Conservation (phyloP, 2,888 invertebrate genomes). For the Agrilus biguttatus region DNA sequence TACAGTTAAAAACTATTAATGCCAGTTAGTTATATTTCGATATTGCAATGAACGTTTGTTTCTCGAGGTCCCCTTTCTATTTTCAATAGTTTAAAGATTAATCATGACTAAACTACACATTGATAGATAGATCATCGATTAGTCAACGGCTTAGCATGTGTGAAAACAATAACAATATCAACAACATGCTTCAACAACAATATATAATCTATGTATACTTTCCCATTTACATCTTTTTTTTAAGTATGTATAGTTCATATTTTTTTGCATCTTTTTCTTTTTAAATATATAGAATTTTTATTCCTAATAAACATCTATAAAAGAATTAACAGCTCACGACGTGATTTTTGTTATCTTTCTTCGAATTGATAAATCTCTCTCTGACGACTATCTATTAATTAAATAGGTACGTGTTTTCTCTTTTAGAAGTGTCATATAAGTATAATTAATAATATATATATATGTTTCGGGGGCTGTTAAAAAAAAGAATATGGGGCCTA, state of each 20-base stretch:
- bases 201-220: constrained; percentile 23
- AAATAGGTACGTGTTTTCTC: no score
- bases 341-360: neutral
- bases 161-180: constrained; percentile 34
- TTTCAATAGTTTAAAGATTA: constrained; percentile 2
- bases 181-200: constrained; percentile 35
- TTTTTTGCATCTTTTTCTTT: constrained; percentile 16
- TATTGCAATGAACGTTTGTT: no score
- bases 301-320: constrained; percentile 10
- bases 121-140: constrained; percentile 13
- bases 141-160: constrained; percentile 20
- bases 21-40: no score
- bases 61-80: constrained; percentile 1
- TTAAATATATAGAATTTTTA: constrained; percentile 20
- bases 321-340: constrained; percentile 21
- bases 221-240: constrained; percentile 14
- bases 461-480: neutral
- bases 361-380: neutral
- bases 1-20: no score
- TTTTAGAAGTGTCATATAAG: no score
- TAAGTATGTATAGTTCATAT: constrained; percentile 22
- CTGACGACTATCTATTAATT: no score
- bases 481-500: constrained; percentile 5
- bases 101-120: neutral
- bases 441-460: no score